Evolutionary conservation across 30 jellyfish, hydroid and myxozoan species (phyloP).

Genomic region (Cassiopea andromeda): DNA sequence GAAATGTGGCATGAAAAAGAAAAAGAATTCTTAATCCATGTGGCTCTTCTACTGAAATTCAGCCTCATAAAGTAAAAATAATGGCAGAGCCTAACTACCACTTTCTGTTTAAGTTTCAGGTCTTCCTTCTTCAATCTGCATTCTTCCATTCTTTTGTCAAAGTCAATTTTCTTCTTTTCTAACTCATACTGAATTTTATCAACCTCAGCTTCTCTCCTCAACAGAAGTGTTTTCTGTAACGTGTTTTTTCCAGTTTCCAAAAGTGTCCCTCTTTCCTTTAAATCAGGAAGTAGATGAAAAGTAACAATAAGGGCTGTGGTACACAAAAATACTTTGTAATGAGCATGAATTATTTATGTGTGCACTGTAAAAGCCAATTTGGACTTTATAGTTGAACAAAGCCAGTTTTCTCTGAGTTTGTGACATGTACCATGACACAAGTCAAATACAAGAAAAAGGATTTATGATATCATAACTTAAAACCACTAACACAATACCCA

Average conservation of each 20-base stretch:
- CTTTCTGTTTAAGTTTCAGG: constrained; percentile 62
- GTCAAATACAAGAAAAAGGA: not conserved
- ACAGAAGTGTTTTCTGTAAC: constrained; percentile 64
- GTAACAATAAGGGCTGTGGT: too few relatives aligned
- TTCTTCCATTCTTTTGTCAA: constrained; percentile 69
- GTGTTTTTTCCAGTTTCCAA: constrained; percentile 73
- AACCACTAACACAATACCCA: not conserved
- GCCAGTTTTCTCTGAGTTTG: too few relatives aligned
- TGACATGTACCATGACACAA: not conserved
- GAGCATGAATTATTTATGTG: too few relatives aligned
- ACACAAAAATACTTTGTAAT: too few relatives aligned
- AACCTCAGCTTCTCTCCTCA: constrained; percentile 70
- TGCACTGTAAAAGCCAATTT: too few relatives aligned
- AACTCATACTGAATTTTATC: constrained; percentile 67
- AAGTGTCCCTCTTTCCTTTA: constrained; percentile 62
- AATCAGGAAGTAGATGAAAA: not conserved
- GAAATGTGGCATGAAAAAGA: too few relatives aligned
- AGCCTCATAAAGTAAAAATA: not conserved
- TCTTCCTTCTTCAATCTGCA: constrained; percentile 54
- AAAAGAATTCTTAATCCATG: too few relatives aligned
- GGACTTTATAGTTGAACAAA: too few relatives aligned
- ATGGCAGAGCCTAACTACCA: constrained; percentile 16
- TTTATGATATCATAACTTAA: not conserved
- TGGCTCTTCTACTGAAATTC: too few relatives aligned
- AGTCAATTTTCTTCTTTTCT: constrained; percentile 55